These are phyloP conservation scores for Hipparchia sbordonii DNA, from an alignment of 2,888 invertebrate genomes.

Conservation along the genomic window DNA sequence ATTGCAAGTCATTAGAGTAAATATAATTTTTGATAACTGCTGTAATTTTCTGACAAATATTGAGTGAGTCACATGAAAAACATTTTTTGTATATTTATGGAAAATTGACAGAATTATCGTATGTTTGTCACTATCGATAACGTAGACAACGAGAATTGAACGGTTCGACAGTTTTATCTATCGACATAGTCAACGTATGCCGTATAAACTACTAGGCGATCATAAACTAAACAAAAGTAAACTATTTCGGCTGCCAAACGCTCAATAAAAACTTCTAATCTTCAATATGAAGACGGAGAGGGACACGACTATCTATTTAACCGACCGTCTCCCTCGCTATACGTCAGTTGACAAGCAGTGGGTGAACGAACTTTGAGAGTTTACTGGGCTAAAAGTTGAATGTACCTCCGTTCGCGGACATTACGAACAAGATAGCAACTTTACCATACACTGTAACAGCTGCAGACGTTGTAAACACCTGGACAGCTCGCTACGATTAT, in stretches of 20 bases:
- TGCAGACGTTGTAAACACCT: slow-evolving; percentile 63
- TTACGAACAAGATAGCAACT: slow-evolving; percentile 83
- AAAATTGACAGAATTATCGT: neutral
- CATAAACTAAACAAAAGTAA: slow-evolving; percentile 70
- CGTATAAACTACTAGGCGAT: slow-evolving; percentile 77
- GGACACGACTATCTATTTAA: slow-evolving; percentile 63
- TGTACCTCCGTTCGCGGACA: slow-evolving; percentile 83
- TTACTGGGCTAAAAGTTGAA: slow-evolving; percentile 84
- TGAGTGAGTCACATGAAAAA: neutral
- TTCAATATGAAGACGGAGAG: slow-evolving; percentile 66
- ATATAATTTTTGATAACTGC: too few relatives aligned
- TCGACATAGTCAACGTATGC: slow-evolving; percentile 78
- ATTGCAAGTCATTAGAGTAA: too few relatives aligned
- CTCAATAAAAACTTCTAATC: slow-evolving; percentile 78
- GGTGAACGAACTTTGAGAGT: slow-evolving; percentile 82
- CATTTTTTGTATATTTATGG: neutral
- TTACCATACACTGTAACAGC: slow-evolving; percentile 63
- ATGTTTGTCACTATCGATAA: neutral
- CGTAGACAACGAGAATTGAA: slow-evolving; percentile 25
- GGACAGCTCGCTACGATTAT: slow-evolving; percentile 46
- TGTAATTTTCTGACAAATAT: neutral
- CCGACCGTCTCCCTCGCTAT: slow-evolving; percentile 66
- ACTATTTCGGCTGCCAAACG: slow-evolving; percentile 75
- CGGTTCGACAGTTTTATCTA: slow-evolving; percentile 60
- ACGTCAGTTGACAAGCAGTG: slow-evolving; percentile 83